phyloP scores from a whole-genome alignment of 2,113 vertebrate genomes.

The Anseranas semipalmata region DNA sequence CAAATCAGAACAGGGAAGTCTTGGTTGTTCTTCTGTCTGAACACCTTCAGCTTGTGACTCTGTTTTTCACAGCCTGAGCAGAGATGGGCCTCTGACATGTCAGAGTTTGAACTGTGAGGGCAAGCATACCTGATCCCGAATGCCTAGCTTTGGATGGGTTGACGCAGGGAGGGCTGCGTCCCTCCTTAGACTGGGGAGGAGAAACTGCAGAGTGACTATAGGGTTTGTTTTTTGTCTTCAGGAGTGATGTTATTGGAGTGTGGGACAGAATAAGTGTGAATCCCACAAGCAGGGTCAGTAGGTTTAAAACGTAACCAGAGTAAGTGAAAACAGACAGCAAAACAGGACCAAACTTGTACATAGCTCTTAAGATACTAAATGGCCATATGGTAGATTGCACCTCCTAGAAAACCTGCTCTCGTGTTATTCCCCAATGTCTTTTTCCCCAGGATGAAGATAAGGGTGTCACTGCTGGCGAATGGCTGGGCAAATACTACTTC shows the following conservation, averaged over 20 bases:
- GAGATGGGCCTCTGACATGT: background rate
- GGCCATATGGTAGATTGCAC: fast-evolving
- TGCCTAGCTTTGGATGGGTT: background rate
- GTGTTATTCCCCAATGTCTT: background rate
- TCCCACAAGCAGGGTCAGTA: too few relatives aligned
- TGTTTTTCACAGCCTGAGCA: background rate
- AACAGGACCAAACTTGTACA: background rate
- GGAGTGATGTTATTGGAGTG: background rate
- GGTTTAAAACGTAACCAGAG: background rate
- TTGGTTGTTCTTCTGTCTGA: background rate
- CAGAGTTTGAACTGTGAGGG: background rate
- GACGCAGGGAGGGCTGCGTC: too few relatives aligned
- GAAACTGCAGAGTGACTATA: background rate
- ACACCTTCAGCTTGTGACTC: background rate
- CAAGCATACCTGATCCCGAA: too few relatives aligned
- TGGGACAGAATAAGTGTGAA: background rate
- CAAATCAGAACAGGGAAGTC: background rate
- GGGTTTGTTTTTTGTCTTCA: background rate
- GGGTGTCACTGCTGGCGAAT: constrained; percentile 78
- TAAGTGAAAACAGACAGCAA: background rate
- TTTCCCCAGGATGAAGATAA: constrained; percentile 76
- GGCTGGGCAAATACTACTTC: constrained; percentile 74
- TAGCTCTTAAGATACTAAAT: background rate
- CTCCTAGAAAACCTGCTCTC: background rate
- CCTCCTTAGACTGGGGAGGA: background rate